Evolutionary conservation across 2,888 invertebrate species (phyloP), one percentile per base, ranked within the genome.

Genomic region (Troilus luridus): DNA sequence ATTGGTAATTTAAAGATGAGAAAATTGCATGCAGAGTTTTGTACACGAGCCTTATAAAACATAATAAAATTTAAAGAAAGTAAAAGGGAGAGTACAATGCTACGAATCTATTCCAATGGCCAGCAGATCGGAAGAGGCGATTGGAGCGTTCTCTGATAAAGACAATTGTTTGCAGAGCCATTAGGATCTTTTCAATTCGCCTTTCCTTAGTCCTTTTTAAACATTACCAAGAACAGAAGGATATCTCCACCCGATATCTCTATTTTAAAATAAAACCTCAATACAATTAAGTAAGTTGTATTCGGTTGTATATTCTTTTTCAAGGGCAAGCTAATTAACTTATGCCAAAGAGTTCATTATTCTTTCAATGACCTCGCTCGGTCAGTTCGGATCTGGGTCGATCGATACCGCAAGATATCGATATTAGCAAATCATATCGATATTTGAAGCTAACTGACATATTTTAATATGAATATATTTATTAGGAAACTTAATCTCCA

Each of bases 81-180:
- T 17, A 41, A 77, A 77, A 27, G 17, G 8, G 27, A 17, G 9
- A 0, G 19, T 41, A 41, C 72, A 72, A 14, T 41, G 72, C 72
- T 17, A 17, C 8, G 17, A 41, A 77, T 77, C 72, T 77, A 17
- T 77, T 77, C 0, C 72, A 77, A 9, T 27, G 21, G 9, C 72
- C 17, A 41, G 41, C 19, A 17, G 72, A 77, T 77, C 72, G 72
- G 27, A 77, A 77, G 17, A 7, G 41, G 41, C 8, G 72, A 77
- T 77, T 17, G 6, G 27, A 27, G 17, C 19, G 27, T 27, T 14
- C 72, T 27, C 3, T 19, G 72, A 77, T 77, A 77, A 27, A 77
- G 72, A 77, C 27, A 41, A 77, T 77, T 77, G 72, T 77, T 77
- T 77, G 72, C 41, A 77, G 27, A 77, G 19, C 72, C 72, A 77